phyloP scores from a whole-genome alignment of 2,113 vertebrate genomes.

The Promerops cafer region DNA sequence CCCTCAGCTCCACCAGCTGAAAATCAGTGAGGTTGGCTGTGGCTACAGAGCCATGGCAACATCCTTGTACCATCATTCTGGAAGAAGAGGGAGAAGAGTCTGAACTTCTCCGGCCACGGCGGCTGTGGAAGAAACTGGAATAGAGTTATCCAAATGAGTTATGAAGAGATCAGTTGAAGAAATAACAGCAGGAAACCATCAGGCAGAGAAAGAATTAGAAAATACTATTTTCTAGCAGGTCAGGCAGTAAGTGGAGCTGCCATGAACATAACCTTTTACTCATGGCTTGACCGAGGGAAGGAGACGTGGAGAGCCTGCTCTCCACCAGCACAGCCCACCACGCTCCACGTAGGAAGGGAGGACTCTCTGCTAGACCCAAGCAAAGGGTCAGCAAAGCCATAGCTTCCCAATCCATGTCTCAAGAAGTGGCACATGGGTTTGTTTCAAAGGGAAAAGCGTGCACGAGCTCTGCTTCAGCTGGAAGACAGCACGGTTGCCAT shows the following conservation, averaged over 20 bases:
- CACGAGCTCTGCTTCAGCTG: background rate
- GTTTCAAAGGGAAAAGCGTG: background rate
- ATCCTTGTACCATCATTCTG: background rate
- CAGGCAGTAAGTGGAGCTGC: background rate
- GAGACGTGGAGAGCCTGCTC: background rate
- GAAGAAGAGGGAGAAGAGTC: background rate
- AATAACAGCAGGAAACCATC: constrained; percentile 30
- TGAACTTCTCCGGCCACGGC: background rate
- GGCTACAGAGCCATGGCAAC: background rate
- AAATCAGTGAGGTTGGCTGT: background rate
- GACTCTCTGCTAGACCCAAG: background rate
- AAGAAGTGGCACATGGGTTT: background rate
- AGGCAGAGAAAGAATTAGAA: background rate
- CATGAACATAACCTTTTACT: background rate
- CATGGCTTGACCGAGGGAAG: background rate
- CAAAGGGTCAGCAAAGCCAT: background rate
- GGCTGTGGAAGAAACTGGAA: background rate
- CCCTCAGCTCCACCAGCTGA: background rate
- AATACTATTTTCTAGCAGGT: background rate
- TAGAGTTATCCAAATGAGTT: background rate
- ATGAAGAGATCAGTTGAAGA: background rate
- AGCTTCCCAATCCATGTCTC: background rate
- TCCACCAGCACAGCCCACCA: background rate
- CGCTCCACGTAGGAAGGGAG: fast-evolving
- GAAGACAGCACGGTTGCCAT: background rate